Evolutionary conservation across 2,113 vertebrate genomes (phyloP).

Genomic region (Corythornis madagascariensis): DNA sequence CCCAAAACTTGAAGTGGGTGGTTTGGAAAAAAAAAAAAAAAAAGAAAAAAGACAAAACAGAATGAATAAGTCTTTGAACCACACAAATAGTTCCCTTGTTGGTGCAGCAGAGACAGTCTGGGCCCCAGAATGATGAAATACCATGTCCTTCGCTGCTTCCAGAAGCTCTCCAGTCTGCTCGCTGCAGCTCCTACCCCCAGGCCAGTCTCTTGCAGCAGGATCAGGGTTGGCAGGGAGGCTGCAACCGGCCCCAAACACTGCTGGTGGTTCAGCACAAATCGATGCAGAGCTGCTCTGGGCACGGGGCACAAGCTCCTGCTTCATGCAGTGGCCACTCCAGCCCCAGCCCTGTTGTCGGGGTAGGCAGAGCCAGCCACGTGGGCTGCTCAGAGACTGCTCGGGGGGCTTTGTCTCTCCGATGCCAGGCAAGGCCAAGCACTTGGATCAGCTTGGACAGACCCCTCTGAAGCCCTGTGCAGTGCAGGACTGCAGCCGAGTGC

Average conservation of each 20-base stretch:
- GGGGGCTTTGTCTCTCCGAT: not conserved
- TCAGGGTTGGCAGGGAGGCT: fast-evolving
- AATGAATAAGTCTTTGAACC: slow-evolving; percentile 57
- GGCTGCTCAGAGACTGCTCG: not conserved
- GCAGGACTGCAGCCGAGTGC: not conserved
- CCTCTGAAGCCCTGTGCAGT: not conserved
- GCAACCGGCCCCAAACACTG: not conserved
- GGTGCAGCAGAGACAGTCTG: slow-evolving; percentile 41
- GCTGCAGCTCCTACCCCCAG: not conserved
- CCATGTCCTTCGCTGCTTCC: not conserved
- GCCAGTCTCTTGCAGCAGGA: not conserved
- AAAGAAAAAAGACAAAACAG: slow-evolving; percentile 5
- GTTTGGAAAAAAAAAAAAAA: not conserved
- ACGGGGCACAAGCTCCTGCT: fast-evolving
- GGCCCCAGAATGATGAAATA: slow-evolving; percentile 35
- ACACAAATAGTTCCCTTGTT: slow-evolving; percentile 38
- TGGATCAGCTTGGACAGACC: not conserved
- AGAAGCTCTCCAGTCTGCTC: not conserved
- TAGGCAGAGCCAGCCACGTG: fast-evolving
- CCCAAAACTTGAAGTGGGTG: slow-evolving; percentile 55
- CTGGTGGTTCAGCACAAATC: fast-evolving
- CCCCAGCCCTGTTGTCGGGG: fast-evolving
- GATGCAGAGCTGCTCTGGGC: fast-evolving
- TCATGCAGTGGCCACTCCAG: fast-evolving
- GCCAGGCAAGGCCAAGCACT: not conserved